Evolutionary conservation across 2,113 vertebrate species (phyloP).

Genomic region (Calidris pygmaea): DNA sequence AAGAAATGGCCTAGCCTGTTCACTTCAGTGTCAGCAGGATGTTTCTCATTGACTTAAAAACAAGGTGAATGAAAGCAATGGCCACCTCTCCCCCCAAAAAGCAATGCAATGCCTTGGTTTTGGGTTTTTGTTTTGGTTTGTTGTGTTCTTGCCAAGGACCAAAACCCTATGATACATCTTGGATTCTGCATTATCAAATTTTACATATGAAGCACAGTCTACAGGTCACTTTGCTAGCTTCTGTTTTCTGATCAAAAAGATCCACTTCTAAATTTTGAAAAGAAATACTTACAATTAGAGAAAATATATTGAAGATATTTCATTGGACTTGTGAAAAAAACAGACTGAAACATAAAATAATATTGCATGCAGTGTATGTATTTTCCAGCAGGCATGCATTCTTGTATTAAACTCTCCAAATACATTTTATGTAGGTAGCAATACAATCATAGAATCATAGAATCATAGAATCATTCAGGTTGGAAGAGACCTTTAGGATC

Average conservation of each 20-base stretch:
- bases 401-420: not conserved
- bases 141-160: not conserved
- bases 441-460: no score
- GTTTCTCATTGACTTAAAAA: not conserved
- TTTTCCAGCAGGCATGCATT: not conserved
- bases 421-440: not conserved
- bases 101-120: not conserved
- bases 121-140: no score
- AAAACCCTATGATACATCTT: not conserved
- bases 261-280: not conserved
- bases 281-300: not conserved
- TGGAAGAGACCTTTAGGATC: no score
- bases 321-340: not conserved
- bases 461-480: no score
- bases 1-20: not conserved
- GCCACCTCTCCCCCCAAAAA: not conserved
- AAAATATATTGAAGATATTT: not conserved
- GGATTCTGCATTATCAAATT: not conserved
- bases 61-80: not conserved
- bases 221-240: not conserved
- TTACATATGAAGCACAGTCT: not conserved
- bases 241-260: not conserved
- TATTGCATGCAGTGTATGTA: not conserved
- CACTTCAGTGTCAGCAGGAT: not conserved
- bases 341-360: not conserved